Evolutionary conservation across 2,113 vertebrate genomes (phyloP).

Genomic region (Symphodus melops): DNA sequence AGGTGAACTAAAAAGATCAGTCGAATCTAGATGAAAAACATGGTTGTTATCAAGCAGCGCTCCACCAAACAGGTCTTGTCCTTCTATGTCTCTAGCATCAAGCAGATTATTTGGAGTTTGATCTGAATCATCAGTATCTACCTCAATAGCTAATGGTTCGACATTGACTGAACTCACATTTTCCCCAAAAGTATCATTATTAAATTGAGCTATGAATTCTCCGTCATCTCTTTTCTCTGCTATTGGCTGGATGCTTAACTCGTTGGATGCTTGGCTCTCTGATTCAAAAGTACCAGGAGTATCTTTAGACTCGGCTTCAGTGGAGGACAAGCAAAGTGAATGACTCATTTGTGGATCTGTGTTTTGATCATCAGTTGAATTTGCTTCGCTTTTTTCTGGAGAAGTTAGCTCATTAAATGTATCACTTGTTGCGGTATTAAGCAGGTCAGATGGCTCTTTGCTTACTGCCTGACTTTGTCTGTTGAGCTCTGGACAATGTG

Average conservation of each 20-base stretch:
- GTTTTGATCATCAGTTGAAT: slow-evolving; percentile 16
- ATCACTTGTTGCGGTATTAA: neutral
- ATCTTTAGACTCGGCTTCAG: slow-evolving; percentile 15
- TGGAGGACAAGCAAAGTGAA: neutral
- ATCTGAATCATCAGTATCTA: neutral
- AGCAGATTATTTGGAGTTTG: slow-evolving; percentile 10
- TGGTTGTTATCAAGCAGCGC: slow-evolving; percentile 6
- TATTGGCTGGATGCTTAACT: neutral
- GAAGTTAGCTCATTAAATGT: slow-evolving; percentile 3
- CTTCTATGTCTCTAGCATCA: neutral
- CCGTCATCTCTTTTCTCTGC: slow-evolving; percentile 12
- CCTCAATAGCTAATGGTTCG: slow-evolving; percentile 3
- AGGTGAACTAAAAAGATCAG: slow-evolving; percentile 15
- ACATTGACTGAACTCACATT: neutral
- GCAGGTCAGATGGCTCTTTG: slow-evolving; percentile 3
- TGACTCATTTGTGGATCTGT: slow-evolving; percentile 14
- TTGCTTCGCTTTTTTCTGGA: slow-evolving; percentile 2
- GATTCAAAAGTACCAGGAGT: neutral
- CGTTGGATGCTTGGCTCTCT: neutral
- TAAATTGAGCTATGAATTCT: slow-evolving; percentile 2
- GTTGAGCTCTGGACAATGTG: neutral
- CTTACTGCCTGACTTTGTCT: neutral
- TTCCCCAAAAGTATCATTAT: slow-evolving; percentile 19
- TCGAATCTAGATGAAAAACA: slow-evolving; percentile 6
- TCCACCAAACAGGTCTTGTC: neutral